Evolutionary conservation across 92 coral and sea anemone genomes (phyloP), one percentile per base, ranked within the genome.

Genomic region (Palythoa grandis): DNA sequence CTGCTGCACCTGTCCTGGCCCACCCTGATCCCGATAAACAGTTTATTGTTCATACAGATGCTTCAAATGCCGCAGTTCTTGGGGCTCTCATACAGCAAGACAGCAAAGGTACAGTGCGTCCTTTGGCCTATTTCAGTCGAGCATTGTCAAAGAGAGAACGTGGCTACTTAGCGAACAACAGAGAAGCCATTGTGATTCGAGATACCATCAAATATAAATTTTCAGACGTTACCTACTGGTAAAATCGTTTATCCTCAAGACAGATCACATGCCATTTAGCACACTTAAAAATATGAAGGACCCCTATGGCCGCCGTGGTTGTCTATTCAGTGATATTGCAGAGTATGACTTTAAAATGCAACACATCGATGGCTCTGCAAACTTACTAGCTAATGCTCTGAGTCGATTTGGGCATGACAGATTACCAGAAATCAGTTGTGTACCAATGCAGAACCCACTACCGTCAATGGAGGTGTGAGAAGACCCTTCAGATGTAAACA

Each of bases 321-420:
- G 82, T 4, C 70, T 87, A 19, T 82, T 87, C 9, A 87, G 73
- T 10, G 90, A 79, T 38, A 87, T 75, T 37, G 91, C 14, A 35
- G 87, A 56, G 67, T 82, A 63, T 10, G 72, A 54, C 11, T 84
- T 72, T 38, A 72, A 16, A 8, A 72, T 73, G 6, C 56, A 79
- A 75, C 86, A 87, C 89, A 87, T 87, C 50, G 79, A 87, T 78
- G 89, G 89, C 3, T n/a, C 77, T 54, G 74, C 11, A 68, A 87
- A 78, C 50, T 35, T 70, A 14, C 86, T 87, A 23, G 87, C 90
- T 22, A 82, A 80, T 72, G 87, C 87, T 3, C 70, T 82, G 74
- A 88, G 91, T 57, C 61, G 87, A 37, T 74, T 84, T 35, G 74
- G 83, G n/a, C 13, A 73, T 24, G 74, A 40, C 53, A 76, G 67